These are phyloP conservation scores for Diprion similis DNA, from an alignment of 1,140 invertebrate genomes.

Conservation along the genomic window DNA sequence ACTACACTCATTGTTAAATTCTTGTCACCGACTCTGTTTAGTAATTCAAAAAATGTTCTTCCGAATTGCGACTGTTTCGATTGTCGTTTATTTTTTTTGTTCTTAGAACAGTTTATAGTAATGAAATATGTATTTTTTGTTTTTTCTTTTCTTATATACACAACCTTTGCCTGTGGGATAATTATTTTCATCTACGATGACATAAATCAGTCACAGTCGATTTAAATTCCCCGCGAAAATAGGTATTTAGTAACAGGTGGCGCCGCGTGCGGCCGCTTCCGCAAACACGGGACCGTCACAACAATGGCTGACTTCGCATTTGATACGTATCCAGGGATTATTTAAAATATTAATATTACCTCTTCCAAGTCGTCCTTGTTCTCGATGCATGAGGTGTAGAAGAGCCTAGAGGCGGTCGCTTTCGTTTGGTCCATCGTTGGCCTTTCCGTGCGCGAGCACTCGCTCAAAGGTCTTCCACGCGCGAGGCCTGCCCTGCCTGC, in stretches of 20 bases:
- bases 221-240: slow-evolving; percentile 48
- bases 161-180: no score
- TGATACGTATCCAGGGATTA: slow-evolving; percentile 54
- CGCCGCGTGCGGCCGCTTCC: slow-evolving; percentile 32
- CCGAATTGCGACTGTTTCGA: no score
- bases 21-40: no score
- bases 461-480: neutral
- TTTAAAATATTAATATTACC: slow-evolving; percentile 67
- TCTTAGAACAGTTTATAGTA: no score
- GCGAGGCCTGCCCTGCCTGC: slow-evolving; percentile 42
- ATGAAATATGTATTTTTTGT: no score
- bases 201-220: neutral
- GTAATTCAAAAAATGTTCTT: no score
- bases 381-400: slow-evolving; percentile 73
- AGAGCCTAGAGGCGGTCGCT: slow-evolving; percentile 54
- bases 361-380: slow-evolving; percentile 85
- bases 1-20: no score
- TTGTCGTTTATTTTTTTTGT: no score
- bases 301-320: slow-evolving; percentile 56
- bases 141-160: no score
- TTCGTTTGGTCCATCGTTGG: slow-evolving; percentile 53
- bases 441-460: slow-evolving; percentile 3
- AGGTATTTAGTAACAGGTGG: slow-evolving; percentile 40
- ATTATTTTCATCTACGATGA: no score
- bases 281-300: slow-evolving; percentile 52